These are phyloP conservation scores for Ophion ventricosus DNA, from an alignment of 2,888 invertebrate genomes.

Conservation along the genomic window DNA sequence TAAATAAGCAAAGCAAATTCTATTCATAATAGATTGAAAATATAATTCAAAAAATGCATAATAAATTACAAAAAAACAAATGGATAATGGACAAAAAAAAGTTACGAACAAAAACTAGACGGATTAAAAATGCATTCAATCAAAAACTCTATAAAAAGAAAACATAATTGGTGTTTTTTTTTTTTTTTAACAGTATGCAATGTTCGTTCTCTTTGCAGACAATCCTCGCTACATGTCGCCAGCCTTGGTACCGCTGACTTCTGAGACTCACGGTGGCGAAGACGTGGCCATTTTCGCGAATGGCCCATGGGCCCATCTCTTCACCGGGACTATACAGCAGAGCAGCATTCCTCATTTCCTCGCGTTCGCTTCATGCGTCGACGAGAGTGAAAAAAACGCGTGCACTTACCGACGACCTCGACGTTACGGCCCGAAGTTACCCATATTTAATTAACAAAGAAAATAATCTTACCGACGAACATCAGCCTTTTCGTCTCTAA, in stretches of 20 bases:
- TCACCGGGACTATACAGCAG: slow-evolving; percentile 92
- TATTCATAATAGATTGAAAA: too few relatives aligned
- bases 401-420: slow-evolving; percentile 13
- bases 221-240: slow-evolving; percentile 83
- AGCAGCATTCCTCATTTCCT: slow-evolving; percentile 91
- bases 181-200: neutral
- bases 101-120: too few relatives aligned
- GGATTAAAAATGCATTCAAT: neutral
- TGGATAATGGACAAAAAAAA: too few relatives aligned
- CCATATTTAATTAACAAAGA: neutral
- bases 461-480: neutral
- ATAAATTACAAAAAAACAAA: too few relatives aligned
- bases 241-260: slow-evolving; percentile 85
- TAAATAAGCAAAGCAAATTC: neutral
- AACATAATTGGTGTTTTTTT: neutral
- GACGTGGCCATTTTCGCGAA: slow-evolving; percentile 91
- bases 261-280: slow-evolving; percentile 91
- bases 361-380: slow-evolving; percentile 90
- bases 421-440: neutral
- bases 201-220: slow-evolving; percentile 51
- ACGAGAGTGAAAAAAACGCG: slow-evolving; percentile 14
- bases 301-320: slow-evolving; percentile 92
- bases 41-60: too few relatives aligned
- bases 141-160: neutral
- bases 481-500: neutral